Base-by-base conservation (phyloP, 2,888 invertebrate genomes). In the Lycocerus yunnanus region DNA sequence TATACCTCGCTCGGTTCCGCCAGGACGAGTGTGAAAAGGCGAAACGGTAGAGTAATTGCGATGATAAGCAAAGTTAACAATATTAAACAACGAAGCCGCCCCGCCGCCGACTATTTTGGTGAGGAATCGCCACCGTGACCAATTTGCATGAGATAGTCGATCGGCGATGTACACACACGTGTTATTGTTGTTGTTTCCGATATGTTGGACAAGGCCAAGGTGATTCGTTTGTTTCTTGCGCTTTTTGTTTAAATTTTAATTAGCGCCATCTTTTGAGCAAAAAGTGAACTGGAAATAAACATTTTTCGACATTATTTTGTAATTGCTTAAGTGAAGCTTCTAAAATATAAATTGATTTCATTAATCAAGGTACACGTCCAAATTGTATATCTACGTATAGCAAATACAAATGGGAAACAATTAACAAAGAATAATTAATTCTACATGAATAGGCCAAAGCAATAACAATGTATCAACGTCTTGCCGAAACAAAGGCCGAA, bases 381-480 rank as follows among this genome's bases (percentile, higher is more conserved):
- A 43, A 58, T 14, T 66, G 69, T 66, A 65, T 24, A 43, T 43
- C 43, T 43, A 43, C 43, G 43, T 43, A 71, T 68, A 63, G 68
- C 69, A 75, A 69, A 71, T 72, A 72, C 68, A 75, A 69, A 72
- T 74, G 74, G 68, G 71, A 74, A 71, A 74, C 68, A 69, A 69
- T 75, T 72, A 75, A 71, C 68, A 66, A 65, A 21, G 69, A 75
- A 75, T 72, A 75, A 75, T 75, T 75, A 75, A 75, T 75, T 75
- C 69, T 61, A 58, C 69, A 59, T 72, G 75, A 75, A 75, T 72
- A 72, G 75, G 65, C 69, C 69, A 58, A 68, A 69, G 75, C 24
- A 75, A 75, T 75, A 75, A 74, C 70, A 71, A 72, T 75, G 68
- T 15, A 69, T 75, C 75, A 75, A 75, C 59, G 75, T 75, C 71